These are phyloP conservation scores for cattle (Bos taurus) DNA, from an alignment of 2,113 vertebrate species.

Conservation along the genomic window DNA sequence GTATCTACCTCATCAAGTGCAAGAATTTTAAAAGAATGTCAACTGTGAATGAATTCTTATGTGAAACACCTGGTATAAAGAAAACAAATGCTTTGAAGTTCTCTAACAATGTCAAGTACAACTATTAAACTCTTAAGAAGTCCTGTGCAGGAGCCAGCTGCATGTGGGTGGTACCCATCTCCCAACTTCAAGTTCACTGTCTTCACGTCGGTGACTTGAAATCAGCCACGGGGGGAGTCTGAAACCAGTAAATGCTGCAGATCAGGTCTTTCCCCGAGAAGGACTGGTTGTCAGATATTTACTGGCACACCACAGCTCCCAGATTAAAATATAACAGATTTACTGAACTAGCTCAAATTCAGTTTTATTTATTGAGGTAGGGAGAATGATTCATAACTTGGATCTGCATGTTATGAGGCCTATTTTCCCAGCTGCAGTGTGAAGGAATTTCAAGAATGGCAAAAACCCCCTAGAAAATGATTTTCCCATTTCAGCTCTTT, in stretches of 20 bases:
- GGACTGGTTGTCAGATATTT: neutral
- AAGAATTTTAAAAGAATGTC: neutral
- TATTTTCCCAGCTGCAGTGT: slow-evolving; percentile 1
- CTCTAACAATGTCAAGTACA: neutral
- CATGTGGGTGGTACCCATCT: neutral
- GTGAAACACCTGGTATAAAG: neutral
- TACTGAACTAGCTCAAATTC: neutral
- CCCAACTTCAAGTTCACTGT: neutral
- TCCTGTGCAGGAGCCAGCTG: neutral
- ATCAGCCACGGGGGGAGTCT: neutral
- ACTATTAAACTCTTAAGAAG: neutral
- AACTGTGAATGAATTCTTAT: neutral
- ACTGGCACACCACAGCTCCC: neutral
- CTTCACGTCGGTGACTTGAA: neutral
- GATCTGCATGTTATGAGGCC: neutral
- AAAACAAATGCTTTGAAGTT: neutral
- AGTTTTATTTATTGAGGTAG: slow-evolving; percentile 11
- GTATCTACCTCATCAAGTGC: neutral
- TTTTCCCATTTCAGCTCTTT: slow-evolving; percentile 17
- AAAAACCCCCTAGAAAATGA: neutral
- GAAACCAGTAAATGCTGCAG: neutral
- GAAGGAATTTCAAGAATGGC: slow-evolving; percentile 37
- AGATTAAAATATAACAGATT: neutral
- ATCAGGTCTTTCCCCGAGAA: neutral
- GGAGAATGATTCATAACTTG: slow-evolving; percentile 24